Evolutionary conservation across 2,888 invertebrate genomes (phyloP), one percentile per base, ranked within the genome.

Genomic region (Eupithecia tripunctaria): DNA sequence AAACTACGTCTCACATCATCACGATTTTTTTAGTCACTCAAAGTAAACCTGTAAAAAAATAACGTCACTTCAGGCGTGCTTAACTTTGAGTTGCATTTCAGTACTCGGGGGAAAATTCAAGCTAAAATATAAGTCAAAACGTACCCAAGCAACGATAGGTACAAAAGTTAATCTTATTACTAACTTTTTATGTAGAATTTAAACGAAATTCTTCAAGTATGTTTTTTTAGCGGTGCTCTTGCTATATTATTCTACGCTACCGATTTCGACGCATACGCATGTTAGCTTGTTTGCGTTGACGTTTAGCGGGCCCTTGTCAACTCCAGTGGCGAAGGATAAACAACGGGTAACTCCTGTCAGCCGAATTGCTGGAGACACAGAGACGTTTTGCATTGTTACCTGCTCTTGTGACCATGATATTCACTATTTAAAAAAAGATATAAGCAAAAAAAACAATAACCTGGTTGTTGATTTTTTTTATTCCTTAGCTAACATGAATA

Each of bases 301-400:
- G 83, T 88, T 94, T 93, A 93, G 90, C 92, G 81, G 82, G 82
- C 84, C 83, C 89, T 89, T 88, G 93, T 88, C 91, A 92, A 86
- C 82, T 90, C 86, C 86, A 88, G 88, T 87, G 88, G 83, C 84
- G 82, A 81, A 81, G 79, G 81, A 85, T 85, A 88, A 88, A 89
- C 87, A 89, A 85, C 86, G 78, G 81, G 84, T 88, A 87, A 88
- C 87, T 86, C 86, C 83, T 84, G 85, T 88, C 88, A 86, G 84
- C 81, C 79, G 85, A 84, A 86, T 86, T 81, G 82, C 85, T 84
- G 79, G 76, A 79, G 82, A 77, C 81, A 81, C 80, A 75, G 76
- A 84, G 84, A 82, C 81, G 85, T 89, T 92, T 92, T 81, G 92
- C 92, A 89, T 87, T 88, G 87, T 85, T 85, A 79, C 76, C 78